Evolutionary conservation across 2,113 vertebrate genomes (phyloP).

Genomic region (Poeciliopsis retropinna): DNA sequence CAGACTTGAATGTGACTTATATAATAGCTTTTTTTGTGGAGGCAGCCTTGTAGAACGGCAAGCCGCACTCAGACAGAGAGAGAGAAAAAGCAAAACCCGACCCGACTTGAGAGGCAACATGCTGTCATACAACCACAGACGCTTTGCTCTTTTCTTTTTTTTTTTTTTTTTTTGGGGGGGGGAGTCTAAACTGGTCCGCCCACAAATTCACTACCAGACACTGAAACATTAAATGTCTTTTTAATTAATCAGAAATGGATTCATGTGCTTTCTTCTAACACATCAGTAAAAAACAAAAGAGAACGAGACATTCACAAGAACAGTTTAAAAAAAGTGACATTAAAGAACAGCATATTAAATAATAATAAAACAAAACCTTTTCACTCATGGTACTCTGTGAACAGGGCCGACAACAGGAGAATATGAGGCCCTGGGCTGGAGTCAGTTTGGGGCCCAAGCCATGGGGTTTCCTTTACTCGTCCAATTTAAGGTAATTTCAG

Average conservation of each 20-base stretch:
- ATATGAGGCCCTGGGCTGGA: not conserved
- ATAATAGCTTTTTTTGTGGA: constrained; percentile 53
- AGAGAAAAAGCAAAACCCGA: constrained; percentile 41
- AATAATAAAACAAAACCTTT: too few relatives aligned
- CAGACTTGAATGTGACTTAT: constrained; percentile 64
- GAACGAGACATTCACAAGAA: not conserved
- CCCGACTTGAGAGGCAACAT: constrained; percentile 46
- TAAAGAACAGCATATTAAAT: too few relatives aligned
- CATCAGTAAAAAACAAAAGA: not conserved
- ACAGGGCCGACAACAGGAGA: too few relatives aligned
- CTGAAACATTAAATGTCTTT: constrained; percentile 17
- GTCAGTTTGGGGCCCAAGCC: not conserved
- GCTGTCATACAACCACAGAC: constrained; percentile 14
- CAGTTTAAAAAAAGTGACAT: not conserved
- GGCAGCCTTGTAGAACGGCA: constrained; percentile 47
- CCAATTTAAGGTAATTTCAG: not conserved
- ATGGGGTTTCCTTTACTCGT: not conserved
- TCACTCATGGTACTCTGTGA: too few relatives aligned
- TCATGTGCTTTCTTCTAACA: not conserved
- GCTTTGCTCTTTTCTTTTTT: constrained; percentile 12
- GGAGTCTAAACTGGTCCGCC: constrained; percentile 21
- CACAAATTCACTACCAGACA: constrained; percentile 40
- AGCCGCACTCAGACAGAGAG: constrained; percentile 9
- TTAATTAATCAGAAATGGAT: not conserved
- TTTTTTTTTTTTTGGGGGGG: not conserved